Evolutionary conservation across 2,797 vertebrate genomes (phyloP).

Genomic region (Centropyge bicolor): DNA sequence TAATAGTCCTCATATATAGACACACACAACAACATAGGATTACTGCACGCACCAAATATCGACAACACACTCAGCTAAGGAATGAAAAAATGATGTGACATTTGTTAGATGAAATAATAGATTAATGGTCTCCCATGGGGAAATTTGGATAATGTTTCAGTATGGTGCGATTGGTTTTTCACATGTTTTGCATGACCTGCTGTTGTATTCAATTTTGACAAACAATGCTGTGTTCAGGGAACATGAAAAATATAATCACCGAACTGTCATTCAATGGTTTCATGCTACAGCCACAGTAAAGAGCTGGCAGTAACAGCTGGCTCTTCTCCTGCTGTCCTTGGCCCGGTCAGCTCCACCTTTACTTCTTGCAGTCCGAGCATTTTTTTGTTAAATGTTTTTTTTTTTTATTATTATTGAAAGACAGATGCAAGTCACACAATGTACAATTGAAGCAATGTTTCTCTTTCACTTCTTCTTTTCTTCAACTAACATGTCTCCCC

Average conservation of each 20-base stretch:
- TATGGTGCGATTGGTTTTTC: conserved; percentile 14
- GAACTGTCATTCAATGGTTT: conserved; percentile 16
- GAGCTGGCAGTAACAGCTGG: not conserved
- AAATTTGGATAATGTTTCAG: conserved; percentile 49
- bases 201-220: conserved; percentile 43
- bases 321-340: not conserved
- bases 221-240: conserved; percentile 33
- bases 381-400: conserved; percentile 1
- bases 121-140: conserved; percentile 44
- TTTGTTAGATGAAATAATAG: conserved; percentile 54
- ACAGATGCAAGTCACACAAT: not conserved
- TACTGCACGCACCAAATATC: conserved; percentile 21
- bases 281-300: not conserved
- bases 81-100: conserved; percentile 41
- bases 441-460: not conserved
- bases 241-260: conserved; percentile 39
- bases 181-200: conserved; percentile 40
- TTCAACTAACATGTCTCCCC: not conserved
- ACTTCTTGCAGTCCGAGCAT: not conserved
- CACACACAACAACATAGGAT: conserved; percentile 7
- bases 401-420: not conserved
- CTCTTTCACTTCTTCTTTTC: not conserved
- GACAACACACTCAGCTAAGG: conserved; percentile 24
- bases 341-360: not conserved
- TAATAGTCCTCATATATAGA: conserved; percentile 6